Conservation (phyloP, 2,888 invertebrate species). For the Rhingia rostrata region DNA sequence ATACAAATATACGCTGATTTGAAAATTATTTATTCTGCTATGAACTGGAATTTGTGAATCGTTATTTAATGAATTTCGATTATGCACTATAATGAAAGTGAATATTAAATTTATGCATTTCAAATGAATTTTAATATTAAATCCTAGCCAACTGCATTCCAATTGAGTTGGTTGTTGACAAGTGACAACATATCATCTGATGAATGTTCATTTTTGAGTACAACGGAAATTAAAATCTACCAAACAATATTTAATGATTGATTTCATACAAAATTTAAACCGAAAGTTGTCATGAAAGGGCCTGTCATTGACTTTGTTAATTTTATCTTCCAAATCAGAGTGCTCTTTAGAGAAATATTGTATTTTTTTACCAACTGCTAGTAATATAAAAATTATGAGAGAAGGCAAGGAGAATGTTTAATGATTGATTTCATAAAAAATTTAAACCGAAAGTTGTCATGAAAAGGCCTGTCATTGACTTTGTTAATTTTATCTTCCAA, state of each 20-base stretch:
- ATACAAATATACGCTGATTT: neutral
- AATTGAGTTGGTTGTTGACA: constrained; percentile 10
- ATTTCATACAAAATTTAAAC: neutral
- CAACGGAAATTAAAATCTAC: constrained; percentile 33
- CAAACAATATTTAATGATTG: constrained; percentile 4
- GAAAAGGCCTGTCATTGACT: too few species aligned
- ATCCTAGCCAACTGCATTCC: neutral
- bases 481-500: neutral
- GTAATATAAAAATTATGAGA: neutral
- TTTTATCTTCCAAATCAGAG: neutral
- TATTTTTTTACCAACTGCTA: constrained; percentile 9
- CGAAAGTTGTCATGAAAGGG: neutral
- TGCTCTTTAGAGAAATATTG: neutral
- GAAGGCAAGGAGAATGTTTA: too few species aligned
- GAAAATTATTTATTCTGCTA: constrained; percentile 4
- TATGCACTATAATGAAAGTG: constrained; percentile 16
- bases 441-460: neutral
- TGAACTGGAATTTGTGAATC: constrained; percentile 32
- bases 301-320: neutral
- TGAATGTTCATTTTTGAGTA: neutral
- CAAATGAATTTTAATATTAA: constrained; percentile 19
- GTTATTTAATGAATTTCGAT: constrained; percentile 30
- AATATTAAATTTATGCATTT: constrained; percentile 16
- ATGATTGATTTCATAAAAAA: constrained; percentile 5
- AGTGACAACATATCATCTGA: constrained; percentile 9